A percentile compares a stretch with the other conserved stretches of the same genome.
Conservation (phyloP, 2,113 vertebrate species). For the Probosciger aterrimus region DNA sequence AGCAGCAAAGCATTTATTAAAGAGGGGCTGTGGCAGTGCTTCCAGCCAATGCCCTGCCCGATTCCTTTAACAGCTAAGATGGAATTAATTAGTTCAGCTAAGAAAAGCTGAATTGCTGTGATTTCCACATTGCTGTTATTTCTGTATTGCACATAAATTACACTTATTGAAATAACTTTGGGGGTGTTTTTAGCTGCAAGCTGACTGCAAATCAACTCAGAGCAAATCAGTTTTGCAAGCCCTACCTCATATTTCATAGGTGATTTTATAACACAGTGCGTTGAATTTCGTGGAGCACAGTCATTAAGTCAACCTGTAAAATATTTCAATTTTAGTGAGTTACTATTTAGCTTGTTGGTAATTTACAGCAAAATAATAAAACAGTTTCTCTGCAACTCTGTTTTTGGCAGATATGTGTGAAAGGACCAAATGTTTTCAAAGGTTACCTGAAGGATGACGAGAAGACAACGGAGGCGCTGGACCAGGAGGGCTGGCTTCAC, state of each 20-base stretch:
- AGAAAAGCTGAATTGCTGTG: not conserved
- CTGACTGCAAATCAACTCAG: not conserved
- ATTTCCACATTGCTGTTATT: not conserved
- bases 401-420: constrained; percentile 90
- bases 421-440: constrained; percentile 96
- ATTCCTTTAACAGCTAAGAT: not conserved
- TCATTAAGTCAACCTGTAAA: not conserved
- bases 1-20: not conserved
- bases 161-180: not conserved
- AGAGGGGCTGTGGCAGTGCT: not conserved
- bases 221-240: not conserved
- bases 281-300: not conserved
- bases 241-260: not conserved
- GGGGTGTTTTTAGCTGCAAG: not conserved
- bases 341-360: not conserved
- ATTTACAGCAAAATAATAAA: not conserved
- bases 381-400: not conserved
- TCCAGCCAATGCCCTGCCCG: not conserved
- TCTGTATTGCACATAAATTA: not conserved
- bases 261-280: not conserved
- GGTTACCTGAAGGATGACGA: constrained; percentile 95
- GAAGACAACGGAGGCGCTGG: constrained; percentile 88
- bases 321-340: not conserved
- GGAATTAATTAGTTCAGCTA: not conserved
- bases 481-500: constrained; percentile 92